phyloP scores from a whole-genome alignment of 2,888 invertebrate species.

The Cephus pygmeus region DNA sequence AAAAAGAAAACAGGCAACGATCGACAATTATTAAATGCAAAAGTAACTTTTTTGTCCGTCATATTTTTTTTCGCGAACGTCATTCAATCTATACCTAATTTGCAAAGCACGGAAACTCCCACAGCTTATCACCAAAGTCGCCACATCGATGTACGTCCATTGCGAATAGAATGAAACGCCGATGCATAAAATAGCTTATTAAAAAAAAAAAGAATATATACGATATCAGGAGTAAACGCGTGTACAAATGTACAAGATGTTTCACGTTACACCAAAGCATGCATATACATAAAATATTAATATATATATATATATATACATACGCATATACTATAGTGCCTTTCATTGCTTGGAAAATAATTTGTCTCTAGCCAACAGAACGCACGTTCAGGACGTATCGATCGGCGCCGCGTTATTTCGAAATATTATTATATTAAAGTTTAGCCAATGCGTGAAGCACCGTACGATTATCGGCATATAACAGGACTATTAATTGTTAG shows the following conservation, averaged over 20 bases:
- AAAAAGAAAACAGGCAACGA: neutral
- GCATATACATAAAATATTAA: neutral
- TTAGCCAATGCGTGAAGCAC: neutral
- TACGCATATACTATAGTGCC: neutral
- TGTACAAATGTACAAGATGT: neutral
- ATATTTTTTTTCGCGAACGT: no score
- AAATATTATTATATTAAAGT: neutral
- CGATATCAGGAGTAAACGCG: neutral
- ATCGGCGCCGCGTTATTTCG: neutral
- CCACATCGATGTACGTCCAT: neutral
- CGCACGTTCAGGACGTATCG: neutral
- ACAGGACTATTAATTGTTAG: conserved; percentile 13
- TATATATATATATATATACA: no score
- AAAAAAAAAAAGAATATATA: neutral
- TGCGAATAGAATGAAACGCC: neutral
- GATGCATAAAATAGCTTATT: neutral
- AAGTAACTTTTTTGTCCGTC: neutral
- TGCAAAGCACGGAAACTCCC: neutral
- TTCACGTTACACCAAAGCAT: neutral
- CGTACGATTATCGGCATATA: conserved; percentile 11
- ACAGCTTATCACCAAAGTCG: neutral
- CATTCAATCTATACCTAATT: neutral
- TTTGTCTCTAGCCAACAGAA: neutral
- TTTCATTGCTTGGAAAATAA: neutral
- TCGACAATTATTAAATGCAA: neutral